A percentile compares a stretch with the other conserved stretches of the same genome.
These are phyloP conservation scores for Miniopterus natalensis DNA, from an alignment of 2,113 vertebrate species.

Conservation along the genomic window DNA sequence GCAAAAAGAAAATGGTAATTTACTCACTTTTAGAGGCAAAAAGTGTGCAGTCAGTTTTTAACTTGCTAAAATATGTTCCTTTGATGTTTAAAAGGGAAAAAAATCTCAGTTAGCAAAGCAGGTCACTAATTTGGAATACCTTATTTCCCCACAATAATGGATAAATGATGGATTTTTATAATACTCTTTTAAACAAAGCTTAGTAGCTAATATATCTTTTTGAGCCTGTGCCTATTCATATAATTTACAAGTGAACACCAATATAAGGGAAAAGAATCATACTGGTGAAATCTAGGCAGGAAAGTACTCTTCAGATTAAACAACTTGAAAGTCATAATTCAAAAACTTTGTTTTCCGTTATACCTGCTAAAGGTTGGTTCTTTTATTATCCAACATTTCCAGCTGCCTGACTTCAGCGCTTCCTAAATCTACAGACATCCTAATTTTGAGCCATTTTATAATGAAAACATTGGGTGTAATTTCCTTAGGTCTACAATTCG, in stretches of 20 bases:
- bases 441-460: slow-evolving; percentile 82
- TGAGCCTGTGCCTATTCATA: not conserved
- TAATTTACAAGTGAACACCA: not conserved
- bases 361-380: slow-evolving; percentile 54
- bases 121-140: not conserved
- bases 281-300: not conserved
- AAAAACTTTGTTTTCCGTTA: slow-evolving; percentile 70
- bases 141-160: slow-evolving; percentile 5
- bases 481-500: slow-evolving; percentile 81
- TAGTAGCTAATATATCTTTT: not conserved
- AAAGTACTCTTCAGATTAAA: slow-evolving; percentile 61
- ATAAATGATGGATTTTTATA: slow-evolving; percentile 34
- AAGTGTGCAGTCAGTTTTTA: not conserved
- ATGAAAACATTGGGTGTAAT: slow-evolving; percentile 83
- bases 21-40: slow-evolving; percentile 21
- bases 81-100: slow-evolving; percentile 4
- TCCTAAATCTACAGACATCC: slow-evolving; percentile 73
- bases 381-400: slow-evolving; percentile 73
- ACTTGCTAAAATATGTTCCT: not conserved
- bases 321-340: slow-evolving; percentile 54
- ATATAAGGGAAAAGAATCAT: not conserved
- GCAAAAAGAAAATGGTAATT: slow-evolving; percentile 33
- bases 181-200: slow-evolving; percentile 35
- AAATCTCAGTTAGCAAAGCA: not conserved
- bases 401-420: slow-evolving; percentile 72